Base-by-base conservation (phyloP, 2,113 vertebrate species). In the Grallaria varia region DNA sequence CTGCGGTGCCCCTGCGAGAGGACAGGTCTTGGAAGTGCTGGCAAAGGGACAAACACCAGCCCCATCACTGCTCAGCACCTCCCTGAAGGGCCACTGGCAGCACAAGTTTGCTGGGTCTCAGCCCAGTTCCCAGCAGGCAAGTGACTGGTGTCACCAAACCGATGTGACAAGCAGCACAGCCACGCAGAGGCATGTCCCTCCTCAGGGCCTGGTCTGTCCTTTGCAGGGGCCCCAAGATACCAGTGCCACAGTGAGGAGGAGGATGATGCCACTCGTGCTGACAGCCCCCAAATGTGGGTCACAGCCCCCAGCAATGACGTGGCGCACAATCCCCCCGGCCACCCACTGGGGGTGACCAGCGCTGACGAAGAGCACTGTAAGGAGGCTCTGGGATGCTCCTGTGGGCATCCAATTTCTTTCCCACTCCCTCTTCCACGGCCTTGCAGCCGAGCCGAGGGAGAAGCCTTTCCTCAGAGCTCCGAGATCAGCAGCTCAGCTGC, bases 401-500 rank as follows among this genome's bases (percentile, higher is more conserved):
- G 40, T 3, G 1, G 71, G 72, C 6, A 49, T 45, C 5, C 6
- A 4, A 0, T 24, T 39, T 20, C n/a, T 63, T 47, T 31, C 35
- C 60, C 10, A 1, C 18, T 31, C 39, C 47, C 37, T 94, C 40
- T 10, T 25, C 93, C 73, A 10, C 0, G 31, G 81, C 69, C 0
- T 0, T 5, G 12, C 47, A 52, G 56, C 63, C 1, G 10, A 93
- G 79, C 80, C 0, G 3, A 63, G 64, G 94, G 69, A 92, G 74
- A 91, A 81, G 69, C 81, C 59, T 93, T 45, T 52, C 83, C 0
- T 0, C 16, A 20, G 35, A 3, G 1, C 31, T 33, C 18, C 3
- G 31, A 67, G 91, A 77, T 93, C 94, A 88, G 96, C 81, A 49
- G 93, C 95, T 97, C 93, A 95, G 94, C 94, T 94, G 96, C 0